Evolutionary conservation across 2,113 vertebrate genomes (phyloP), one percentile per base, ranked within the genome.

Genomic region (Xyliphius kryptos): DNA sequence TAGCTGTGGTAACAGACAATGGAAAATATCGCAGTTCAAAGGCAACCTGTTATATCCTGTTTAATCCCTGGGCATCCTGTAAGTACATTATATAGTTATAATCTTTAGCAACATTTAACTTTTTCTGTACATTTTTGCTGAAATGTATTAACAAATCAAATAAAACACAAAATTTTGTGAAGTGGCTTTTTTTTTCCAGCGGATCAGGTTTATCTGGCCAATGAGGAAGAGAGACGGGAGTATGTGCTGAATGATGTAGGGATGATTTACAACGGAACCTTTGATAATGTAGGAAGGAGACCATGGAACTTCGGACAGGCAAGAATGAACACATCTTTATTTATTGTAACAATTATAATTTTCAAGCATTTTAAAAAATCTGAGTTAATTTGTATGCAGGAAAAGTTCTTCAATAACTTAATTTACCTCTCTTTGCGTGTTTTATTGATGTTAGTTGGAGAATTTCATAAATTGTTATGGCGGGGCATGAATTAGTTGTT

Each of bases 231-330:
- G 66, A 86, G 87, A 10, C 37, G 74, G 54, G 95, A 98, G 56
- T 98, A 94, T 2, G 80, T 97, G 63, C 77, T 98, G 55, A 93
- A 94, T 50, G 89, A 95, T 58, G 41, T 76, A 0, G 95, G 95
- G 0, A 1, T 83, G 21, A 84, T 98, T 63, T 95, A 80, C 79
- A 83, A 87, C 17, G 95, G 94, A 17, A 71, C 78, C 0, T 15
- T 19, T 0, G 51, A 15, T 0, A 36, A 80, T 0, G 26, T 91
- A 11, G 60, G 69, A 5, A 38, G 9, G 1, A 86, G 89, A 22
- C 81, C 78, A 72, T 98, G 95, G 95, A 83, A 87, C 66, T 97
- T 82, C 0, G 95, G 94, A 17, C 94, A 97, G 92, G 95, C 93
- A 81, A 84, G 53, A 14, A 47, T 51, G 13, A 15, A 46, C 13